Evolutionary conservation across 2,888 invertebrate genomes (phyloP).

Genomic region (Drosophila flavopinicola): DNA sequence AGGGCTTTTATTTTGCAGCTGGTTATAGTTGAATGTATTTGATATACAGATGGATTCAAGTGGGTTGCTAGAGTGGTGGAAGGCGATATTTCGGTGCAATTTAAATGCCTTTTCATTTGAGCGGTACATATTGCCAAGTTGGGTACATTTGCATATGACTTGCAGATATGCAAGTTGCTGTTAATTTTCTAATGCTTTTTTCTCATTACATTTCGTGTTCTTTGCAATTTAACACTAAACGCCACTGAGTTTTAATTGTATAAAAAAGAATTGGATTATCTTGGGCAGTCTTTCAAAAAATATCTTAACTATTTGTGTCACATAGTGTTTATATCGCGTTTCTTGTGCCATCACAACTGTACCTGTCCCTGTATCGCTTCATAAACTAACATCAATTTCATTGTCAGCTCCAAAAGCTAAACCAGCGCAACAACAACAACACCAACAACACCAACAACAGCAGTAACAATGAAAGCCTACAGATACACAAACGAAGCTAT

Average conservation of each 20-base stretch:
- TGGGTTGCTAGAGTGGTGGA: slow-evolving; percentile 1
- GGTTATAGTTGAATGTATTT: slow-evolving; percentile 14
- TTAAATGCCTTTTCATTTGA: slow-evolving; percentile 20
- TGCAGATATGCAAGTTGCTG: not conserved
- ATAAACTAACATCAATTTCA: slow-evolving; percentile 52
- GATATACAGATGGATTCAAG: slow-evolving; percentile 2
- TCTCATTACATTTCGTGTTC: too few relatives aligned
- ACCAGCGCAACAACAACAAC: slow-evolving; percentile 24
- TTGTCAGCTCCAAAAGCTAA: slow-evolving; percentile 41
- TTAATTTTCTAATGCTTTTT: too few relatives aligned
- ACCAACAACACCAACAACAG: not conserved
- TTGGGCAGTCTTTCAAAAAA: too few relatives aligned
- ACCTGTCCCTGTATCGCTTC: slow-evolving; percentile 22
- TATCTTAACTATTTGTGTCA: not conserved
- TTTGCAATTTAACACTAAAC: too few relatives aligned
- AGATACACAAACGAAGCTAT: slow-evolving; percentile 16
- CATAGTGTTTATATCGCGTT: not conserved
- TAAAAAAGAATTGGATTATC: too few relatives aligned
- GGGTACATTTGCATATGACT: not conserved
- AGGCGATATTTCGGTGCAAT: slow-evolving; percentile 8
- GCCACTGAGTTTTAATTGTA: too few relatives aligned
- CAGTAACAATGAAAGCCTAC: slow-evolving; percentile 38
- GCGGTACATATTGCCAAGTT: not conserved
- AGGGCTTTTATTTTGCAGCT: slow-evolving; percentile 16
- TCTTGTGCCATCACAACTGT: slow-evolving; percentile 31